Evolutionary conservation across 2,797 vertebrate genomes (phyloP), one percentile per base, ranked within the genome.

Genomic region (Tragelaphus oryx): DNA sequence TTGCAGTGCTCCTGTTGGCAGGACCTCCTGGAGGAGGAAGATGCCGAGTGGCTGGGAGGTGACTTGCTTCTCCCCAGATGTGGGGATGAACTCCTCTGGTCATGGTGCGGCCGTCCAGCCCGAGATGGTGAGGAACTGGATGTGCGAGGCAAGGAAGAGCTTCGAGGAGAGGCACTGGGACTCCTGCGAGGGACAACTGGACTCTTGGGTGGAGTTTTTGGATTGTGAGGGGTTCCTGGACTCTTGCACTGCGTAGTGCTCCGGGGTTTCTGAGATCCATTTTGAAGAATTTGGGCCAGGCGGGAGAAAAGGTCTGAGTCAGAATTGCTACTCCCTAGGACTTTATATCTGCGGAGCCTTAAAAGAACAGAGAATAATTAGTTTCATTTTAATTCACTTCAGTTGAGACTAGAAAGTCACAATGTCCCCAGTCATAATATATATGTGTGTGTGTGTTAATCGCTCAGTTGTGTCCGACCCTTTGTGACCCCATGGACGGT

Each of bases 301-400:
- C 99, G 99, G 76, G 99, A 99, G 97, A 99, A 99, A 93, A 99
- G 99, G 98, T 99, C 99, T 4, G 99, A 99, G 98, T 99, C 99
- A 10, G 99, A 99, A 98, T 98, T 99, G 98, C 99, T 99, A 96
- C 99, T 99, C 6, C 99, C 98, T 94, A 99, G 98, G 97, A 99
- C 99, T 98, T 99, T 99, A 97, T 99, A 99, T 89, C 99, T 99
- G 78, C 99, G 98, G 50, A 99, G 98, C 98, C 99, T 99, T 98
- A 95, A 79, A 97, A 98, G 95, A 96, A 98, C 97, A 98, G 0
- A 97, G 94, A 97, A 96, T 87, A 74, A 96, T 98, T 97, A 98
- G 93, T 98, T 98, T 90, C 60, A 96, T 90, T 95, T 95, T 90
- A 85, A 95, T 93, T 93, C 57, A 96, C 48, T 94, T 87, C 62